phyloP scores from a whole-genome alignment of 23 tunicate species.

The Diplosoma virens region DNA sequence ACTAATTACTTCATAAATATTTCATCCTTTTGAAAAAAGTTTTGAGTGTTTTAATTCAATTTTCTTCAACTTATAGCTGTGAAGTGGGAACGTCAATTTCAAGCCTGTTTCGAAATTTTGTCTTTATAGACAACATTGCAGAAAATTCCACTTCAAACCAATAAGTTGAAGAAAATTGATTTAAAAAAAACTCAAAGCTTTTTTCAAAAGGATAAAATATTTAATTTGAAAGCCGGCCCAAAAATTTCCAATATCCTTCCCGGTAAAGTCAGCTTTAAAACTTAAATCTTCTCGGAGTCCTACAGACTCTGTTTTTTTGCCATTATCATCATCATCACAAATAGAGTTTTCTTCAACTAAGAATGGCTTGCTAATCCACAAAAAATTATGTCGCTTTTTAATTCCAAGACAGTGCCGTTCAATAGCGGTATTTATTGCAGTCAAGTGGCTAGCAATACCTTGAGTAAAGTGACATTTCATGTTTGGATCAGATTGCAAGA shows the following conservation, averaged over 20 bases:
- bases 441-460: no score
- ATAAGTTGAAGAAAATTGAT: no score
- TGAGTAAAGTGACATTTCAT: no score
- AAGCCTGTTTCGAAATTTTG: conserved; percentile 38
- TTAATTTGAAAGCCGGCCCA: conserved; percentile 40
- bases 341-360: conserved; percentile 22
- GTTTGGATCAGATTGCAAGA: no score
- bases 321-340: conserved; percentile 42
- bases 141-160: no score
- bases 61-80: conserved; percentile 46
- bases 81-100: no score
- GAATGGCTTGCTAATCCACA: conserved; percentile 26
- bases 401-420: not conserved
- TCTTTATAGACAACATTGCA: conserved; percentile 40
- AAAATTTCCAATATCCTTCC: conserved; percentile 36
- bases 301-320: conserved; percentile 42
- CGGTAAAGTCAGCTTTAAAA: conserved; percentile 32
- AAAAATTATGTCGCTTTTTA: not conserved
- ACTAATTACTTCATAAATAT: no score
- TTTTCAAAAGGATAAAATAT: no score
- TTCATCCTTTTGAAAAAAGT: conserved; percentile 41
- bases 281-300: conserved; percentile 41
- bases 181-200: no score
- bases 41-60: conserved; percentile 30
- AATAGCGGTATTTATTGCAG: no score